Percentiles rank a stretch among this genome's conserved stretches.
Evolutionary conservation across 2,113 vertebrate species (phyloP).

Genomic region (Thamnophis sirtalis): DNA sequence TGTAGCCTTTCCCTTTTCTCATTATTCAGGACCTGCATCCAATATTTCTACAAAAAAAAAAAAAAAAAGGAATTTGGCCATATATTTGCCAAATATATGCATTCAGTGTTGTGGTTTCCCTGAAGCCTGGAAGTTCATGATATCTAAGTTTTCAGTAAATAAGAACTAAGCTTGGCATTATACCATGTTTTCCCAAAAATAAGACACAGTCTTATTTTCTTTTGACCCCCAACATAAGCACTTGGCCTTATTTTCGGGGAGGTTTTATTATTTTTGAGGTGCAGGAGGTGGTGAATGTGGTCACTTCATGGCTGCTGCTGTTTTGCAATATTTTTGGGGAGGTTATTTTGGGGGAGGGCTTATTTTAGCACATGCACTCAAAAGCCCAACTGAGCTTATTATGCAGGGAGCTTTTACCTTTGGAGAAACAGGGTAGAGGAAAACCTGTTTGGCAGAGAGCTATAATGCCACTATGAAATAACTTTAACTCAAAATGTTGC

Average conservation of each 20-base stretch:
- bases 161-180: background rate
- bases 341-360: too few species aligned
- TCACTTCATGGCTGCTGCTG: too few species aligned
- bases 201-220: too few species aligned
- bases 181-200: background rate
- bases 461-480: background rate
- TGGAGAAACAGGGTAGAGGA: background rate
- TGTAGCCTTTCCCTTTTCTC: background rate
- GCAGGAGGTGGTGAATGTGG: too few species aligned
- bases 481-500: background rate
- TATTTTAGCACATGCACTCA: too few species aligned
- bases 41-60: background rate
- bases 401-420: too few species aligned
- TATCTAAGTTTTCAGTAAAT: background rate
- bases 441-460: background rate
- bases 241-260: too few species aligned
- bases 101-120: background rate
- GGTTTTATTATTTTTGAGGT: too few species aligned
- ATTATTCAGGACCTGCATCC: background rate
- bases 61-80: background rate
- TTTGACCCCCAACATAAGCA: too few species aligned
- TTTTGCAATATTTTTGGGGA: too few species aligned
- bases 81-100: background rate
- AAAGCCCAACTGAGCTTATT: too few species aligned
- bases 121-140: background rate